phyloP scores from a whole-genome alignment of 1,140 invertebrate genomes.

The Schlechtendalia chinensis region DNA sequence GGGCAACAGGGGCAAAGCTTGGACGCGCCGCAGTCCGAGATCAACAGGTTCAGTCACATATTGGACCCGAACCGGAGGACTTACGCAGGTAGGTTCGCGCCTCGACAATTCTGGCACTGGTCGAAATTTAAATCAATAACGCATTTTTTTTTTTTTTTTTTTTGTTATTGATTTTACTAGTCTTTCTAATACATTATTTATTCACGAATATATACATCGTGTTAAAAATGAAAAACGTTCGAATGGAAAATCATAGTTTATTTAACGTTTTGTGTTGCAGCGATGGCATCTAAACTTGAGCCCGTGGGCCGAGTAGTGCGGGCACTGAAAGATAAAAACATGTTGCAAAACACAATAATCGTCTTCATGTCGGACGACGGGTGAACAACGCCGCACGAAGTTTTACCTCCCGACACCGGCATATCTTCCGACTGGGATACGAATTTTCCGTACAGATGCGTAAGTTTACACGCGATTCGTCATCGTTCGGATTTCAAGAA shows the following conservation, averaged over 20 bases:
- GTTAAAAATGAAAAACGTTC: too few relatives aligned
- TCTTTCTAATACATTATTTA: too few relatives aligned
- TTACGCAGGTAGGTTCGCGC: conserved; percentile 68
- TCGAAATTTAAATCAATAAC: too few relatives aligned
- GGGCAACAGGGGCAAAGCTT: conserved; percentile 62
- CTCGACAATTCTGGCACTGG: too few relatives aligned
- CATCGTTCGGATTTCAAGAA: too few relatives aligned
- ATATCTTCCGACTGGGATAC: conserved; percentile 64
- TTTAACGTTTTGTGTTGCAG: conserved; percentile 55
- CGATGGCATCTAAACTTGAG: conserved; percentile 69
- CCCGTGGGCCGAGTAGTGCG: conserved; percentile 67
- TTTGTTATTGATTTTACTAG: too few relatives aligned
- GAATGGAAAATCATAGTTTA: too few relatives aligned
- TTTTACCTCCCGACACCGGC: conserved; percentile 55
- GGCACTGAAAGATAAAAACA: conserved; percentile 61
- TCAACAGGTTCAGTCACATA: conserved; percentile 66
- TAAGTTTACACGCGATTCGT: conserved; percentile 55
- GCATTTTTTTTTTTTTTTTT: too few relatives aligned
- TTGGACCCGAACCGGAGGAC: conserved; percentile 64
- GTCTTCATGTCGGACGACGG: conserved; percentile 67
- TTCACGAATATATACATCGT: too few relatives aligned
- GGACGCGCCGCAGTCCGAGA: conserved; percentile 65
- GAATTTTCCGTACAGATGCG: conserved; percentile 68
- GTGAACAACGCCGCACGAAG: conserved; percentile 61
- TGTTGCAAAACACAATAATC: conserved; percentile 64